Percentiles rank a stretch among this genome's conserved stretches.
phyloP scores from a whole-genome alignment of 2,797 vertebrate species.

The Sebastes hopkinsi region DNA sequence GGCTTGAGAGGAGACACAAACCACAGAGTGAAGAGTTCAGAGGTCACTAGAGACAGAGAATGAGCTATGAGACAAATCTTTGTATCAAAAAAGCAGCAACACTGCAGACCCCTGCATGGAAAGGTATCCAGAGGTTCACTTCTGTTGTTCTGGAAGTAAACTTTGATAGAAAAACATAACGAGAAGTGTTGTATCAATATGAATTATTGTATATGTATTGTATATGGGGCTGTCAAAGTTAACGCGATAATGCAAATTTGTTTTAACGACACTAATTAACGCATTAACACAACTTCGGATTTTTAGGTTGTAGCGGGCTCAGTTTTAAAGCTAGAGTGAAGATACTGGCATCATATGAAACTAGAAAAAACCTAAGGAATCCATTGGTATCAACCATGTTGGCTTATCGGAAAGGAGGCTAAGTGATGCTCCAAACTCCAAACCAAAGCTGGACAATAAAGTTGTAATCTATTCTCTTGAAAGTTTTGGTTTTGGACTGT shows the following conservation, averaged over 20 bases:
- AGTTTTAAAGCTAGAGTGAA: too few species aligned
- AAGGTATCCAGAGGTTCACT: conserved; percentile 1
- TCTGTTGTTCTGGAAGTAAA: not conserved
- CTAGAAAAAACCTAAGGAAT: too few species aligned
- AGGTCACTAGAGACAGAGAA: conserved; percentile 45
- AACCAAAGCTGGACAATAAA: not conserved
- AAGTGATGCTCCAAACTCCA: too few species aligned
- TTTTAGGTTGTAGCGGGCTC: too few species aligned
- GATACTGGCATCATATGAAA: too few species aligned
- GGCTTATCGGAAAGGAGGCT: too few species aligned
- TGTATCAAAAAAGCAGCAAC: conserved; percentile 12
- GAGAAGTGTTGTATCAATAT: not conserved
- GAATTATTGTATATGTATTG: not conserved
- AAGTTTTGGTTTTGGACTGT: not conserved
- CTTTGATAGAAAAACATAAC: conserved; percentile 12
- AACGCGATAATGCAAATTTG: too few species aligned
- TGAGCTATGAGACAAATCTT: conserved; percentile 20
- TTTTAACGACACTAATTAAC: too few species aligned
- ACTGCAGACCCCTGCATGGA: not conserved
- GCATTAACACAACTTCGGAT: too few species aligned
- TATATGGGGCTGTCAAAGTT: not conserved
- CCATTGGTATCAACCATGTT: too few species aligned
- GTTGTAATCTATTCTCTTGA: not conserved
- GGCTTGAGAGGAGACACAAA: conserved; percentile 45
- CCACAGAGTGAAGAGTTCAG: conserved; percentile 41